Conservation (phyloP, 2,113 vertebrate species). For the Mola mola region DNA sequence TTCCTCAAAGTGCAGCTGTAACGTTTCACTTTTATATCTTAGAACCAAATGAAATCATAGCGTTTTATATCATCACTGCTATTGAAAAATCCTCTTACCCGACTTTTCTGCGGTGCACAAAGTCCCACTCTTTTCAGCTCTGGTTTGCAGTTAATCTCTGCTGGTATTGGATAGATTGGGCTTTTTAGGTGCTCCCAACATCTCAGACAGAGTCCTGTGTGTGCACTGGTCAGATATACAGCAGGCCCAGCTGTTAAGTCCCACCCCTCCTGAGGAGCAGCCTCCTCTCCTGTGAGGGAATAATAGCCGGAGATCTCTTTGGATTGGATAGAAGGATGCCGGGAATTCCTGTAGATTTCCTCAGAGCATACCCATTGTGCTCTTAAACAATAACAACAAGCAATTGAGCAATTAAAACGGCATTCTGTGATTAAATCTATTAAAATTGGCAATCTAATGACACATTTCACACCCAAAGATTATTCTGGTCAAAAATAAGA, state of each 20-base stretch:
- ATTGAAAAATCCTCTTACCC: slow-evolving; percentile 31
- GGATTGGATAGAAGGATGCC: slow-evolving; percentile 12
- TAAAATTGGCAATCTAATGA: neutral
- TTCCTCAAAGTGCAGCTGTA: slow-evolving; percentile 10
- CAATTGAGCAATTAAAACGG: neutral
- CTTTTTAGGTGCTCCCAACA: slow-evolving; percentile 6
- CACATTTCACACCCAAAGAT: neutral
- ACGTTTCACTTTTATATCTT: neutral
- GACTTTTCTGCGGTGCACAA: neutral
- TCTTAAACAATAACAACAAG: slow-evolving; percentile 34
- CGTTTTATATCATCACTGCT: neutral
- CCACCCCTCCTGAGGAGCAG: slow-evolving; percentile 33
- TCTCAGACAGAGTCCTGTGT: slow-evolving; percentile 2
- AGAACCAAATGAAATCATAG: neutral
- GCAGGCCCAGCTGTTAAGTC: slow-evolving; percentile 13
- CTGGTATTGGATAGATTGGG: neutral
- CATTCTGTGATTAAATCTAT: neutral
- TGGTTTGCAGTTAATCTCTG: neutral
- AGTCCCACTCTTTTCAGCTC: neutral
- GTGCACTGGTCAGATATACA: slow-evolving; percentile 45
- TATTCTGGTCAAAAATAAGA: slow-evolving; percentile 3
- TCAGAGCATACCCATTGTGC: slow-evolving; percentile 38
- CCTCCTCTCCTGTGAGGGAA: slow-evolving; percentile 26
- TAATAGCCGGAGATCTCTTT: neutral
- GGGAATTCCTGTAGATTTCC: slow-evolving; percentile 59